phyloP scores from a whole-genome alignment of 2,888 invertebrate genomes.

The Phengaris arion region DNA sequence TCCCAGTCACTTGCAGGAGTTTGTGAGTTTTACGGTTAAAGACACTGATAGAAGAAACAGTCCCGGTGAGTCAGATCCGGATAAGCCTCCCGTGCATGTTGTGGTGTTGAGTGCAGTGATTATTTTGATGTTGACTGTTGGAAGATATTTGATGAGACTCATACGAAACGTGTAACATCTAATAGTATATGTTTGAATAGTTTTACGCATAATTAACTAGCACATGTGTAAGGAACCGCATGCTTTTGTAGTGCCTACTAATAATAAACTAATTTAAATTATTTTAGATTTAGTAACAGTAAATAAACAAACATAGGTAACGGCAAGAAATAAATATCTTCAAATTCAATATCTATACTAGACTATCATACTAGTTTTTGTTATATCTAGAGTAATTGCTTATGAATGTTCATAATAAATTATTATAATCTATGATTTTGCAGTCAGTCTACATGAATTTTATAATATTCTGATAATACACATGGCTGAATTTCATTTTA shows the following conservation, averaged over 20 bases:
- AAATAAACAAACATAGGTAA: background rate
- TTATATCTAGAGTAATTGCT: background rate
- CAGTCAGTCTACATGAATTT: background rate
- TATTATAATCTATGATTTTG: background rate
- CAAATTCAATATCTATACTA: background rate
- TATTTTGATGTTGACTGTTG: slow-evolving; percentile 67
- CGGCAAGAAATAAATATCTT: background rate
- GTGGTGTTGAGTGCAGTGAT: slow-evolving; percentile 74
- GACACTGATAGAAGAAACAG: slow-evolving; percentile 75
- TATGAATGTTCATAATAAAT: slow-evolving; percentile 1
- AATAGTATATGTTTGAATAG: slow-evolving; percentile 23
- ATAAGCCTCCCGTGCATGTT: slow-evolving; percentile 71
- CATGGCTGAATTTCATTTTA: background rate
- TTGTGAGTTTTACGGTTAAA: slow-evolving; percentile 82
- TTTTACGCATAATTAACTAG: slow-evolving; percentile 7
- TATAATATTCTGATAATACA: background rate
- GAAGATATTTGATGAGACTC: slow-evolving; percentile 64
- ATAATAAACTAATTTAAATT: background rate
- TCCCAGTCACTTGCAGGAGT: slow-evolving; percentile 89
- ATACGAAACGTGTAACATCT: slow-evolving; percentile 57
- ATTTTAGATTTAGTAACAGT: background rate
- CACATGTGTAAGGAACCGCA: background rate
- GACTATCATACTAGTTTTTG: background rate
- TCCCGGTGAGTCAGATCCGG: slow-evolving; percentile 69
- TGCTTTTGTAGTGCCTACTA: slow-evolving; percentile 8